These are phyloP conservation scores for Melanostoma mellinum DNA, from an alignment of 2,888 invertebrate genomes.

Conservation along the genomic window DNA sequence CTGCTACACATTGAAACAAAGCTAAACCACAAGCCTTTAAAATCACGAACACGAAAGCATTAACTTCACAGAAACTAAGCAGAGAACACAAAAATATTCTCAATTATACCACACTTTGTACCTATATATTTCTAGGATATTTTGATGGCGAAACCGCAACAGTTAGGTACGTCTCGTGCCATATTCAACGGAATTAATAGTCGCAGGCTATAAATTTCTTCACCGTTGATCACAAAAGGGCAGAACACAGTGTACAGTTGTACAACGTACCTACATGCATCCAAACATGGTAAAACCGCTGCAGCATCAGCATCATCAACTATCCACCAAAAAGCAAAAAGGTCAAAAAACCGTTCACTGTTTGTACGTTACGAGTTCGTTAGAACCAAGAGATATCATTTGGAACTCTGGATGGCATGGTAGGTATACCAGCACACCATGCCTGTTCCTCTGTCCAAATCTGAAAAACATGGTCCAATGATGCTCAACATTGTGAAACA, in stretches of 20 bases:
- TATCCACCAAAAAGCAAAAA: constrained; percentile 43
- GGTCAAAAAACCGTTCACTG: constrained; percentile 66
- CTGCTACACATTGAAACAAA: not conserved
- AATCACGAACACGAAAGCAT: not conserved
- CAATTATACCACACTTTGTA: constrained; percentile 32
- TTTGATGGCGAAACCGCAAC: constrained; percentile 56
- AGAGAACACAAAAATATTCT: constrained; percentile 21
- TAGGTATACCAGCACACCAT: not conserved
- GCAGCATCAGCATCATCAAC: constrained; percentile 9
- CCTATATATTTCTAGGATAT: constrained; percentile 46
- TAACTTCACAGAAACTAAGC: not conserved
- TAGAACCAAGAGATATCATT: constrained; percentile 50
- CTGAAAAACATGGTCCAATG: constrained; percentile 61
- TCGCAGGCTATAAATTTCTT: constrained; percentile 63
- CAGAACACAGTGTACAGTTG: constrained; percentile 24
- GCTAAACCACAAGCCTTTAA: not conserved
- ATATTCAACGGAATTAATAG: constrained; percentile 46
- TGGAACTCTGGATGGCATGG: not conserved
- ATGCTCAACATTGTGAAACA: constrained; percentile 66
- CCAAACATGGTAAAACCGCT: constrained; percentile 15
- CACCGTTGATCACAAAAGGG: constrained; percentile 64
- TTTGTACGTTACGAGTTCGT: constrained; percentile 5
- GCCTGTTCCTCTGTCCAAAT: constrained; percentile 21
- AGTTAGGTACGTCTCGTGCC: constrained; percentile 44
- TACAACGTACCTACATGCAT: not conserved